These are phyloP conservation scores for Dendrocincla fuliginosa DNA, from an alignment of 2,797 vertebrate genomes.

Conservation along the genomic window DNA sequence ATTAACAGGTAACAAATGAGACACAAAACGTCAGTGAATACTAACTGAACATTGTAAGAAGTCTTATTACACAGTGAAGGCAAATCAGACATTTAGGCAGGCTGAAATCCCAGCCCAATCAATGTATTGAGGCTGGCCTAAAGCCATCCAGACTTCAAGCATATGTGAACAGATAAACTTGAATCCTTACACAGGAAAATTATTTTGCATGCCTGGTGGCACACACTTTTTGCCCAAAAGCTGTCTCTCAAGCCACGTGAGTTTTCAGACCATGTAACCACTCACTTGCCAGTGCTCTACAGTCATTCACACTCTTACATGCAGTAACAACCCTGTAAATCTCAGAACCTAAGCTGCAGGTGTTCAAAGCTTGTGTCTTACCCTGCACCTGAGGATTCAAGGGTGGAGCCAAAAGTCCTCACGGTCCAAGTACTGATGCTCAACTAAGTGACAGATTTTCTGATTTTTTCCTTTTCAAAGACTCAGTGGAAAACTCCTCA, in stretches of 20 bases:
- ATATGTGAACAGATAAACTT: neutral
- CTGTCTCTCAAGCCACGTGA: neutral
- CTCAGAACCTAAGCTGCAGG: neutral
- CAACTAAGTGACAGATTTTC: neutral
- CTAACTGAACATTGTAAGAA: neutral
- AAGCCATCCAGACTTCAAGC: neutral
- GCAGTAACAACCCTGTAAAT: neutral
- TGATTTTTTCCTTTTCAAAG: neutral
- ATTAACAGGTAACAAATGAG: neutral
- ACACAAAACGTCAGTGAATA: neutral
- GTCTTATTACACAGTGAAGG: neutral
- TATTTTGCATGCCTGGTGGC: neutral
- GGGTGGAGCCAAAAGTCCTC: neutral
- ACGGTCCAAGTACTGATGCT: neutral
- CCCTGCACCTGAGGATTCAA: neutral
- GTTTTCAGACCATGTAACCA: neutral
- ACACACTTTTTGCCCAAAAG: neutral
- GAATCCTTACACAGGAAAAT: neutral
- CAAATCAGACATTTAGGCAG: neutral
- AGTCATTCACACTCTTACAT: neutral
- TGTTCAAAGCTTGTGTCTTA: neutral
- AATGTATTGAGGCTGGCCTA: neutral
- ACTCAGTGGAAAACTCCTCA: neutral
- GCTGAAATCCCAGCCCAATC: neutral
- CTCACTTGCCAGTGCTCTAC: neutral